Conservation (phyloP, 2,113 vertebrate genomes). For the Halichoerus grypus region DNA sequence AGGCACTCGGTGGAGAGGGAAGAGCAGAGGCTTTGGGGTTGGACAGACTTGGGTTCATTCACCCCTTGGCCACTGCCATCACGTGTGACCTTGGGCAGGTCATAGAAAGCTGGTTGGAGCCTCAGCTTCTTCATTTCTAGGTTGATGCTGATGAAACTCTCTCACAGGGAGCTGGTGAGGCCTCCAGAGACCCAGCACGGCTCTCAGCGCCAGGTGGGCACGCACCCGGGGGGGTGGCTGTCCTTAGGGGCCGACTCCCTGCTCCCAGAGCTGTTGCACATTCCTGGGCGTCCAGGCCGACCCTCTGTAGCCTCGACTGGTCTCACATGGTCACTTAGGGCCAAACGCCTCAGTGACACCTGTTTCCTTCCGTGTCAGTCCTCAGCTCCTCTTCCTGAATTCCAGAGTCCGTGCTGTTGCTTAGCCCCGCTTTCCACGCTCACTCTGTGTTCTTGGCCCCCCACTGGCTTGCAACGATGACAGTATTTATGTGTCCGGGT, state of each 20-base stretch:
- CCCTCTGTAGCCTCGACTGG: not conserved
- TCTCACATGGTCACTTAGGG: no score
- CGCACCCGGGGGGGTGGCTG: not conserved
- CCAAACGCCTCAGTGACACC: no score
- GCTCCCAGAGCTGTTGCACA: no score
- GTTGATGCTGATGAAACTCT: not conserved
- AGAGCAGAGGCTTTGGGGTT: not conserved
- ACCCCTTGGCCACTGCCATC: accelerated
- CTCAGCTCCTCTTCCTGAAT: not conserved
- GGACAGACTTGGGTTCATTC: no score
- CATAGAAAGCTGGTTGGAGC: not conserved
- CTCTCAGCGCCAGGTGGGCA: accelerated
- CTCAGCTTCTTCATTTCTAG: not conserved
- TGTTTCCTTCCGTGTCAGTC: not conserved
- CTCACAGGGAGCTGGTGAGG: not conserved
- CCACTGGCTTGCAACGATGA: not conserved
- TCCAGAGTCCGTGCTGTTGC: not conserved
- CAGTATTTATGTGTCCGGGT: accelerated
- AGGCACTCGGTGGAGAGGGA: not conserved
- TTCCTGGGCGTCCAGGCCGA: not conserved
- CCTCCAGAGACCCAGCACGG: accelerated
- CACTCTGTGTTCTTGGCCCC: not conserved
- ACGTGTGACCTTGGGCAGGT: not conserved
- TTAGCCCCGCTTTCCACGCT: not conserved
- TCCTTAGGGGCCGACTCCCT: not conserved